Evolutionary conservation across 2,888 invertebrate genomes (phyloP), one percentile per base, ranked within the genome.

Genomic region (Eremobia ochroleuca): DNA sequence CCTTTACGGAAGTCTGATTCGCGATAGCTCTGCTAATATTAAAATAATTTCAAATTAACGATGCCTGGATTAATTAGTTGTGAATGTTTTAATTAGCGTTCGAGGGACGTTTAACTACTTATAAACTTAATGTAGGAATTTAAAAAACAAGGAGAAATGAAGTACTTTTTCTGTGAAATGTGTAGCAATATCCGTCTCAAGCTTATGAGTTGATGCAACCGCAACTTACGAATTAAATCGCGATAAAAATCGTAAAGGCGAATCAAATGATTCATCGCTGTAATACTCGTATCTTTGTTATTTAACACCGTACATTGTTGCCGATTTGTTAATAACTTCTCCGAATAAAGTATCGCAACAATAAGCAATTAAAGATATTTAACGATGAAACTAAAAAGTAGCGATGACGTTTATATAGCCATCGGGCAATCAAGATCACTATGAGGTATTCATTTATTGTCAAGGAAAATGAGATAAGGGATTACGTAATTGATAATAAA

Each of bases 291-390:
- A 66, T 62, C 65, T 62, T 49, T 59, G 70, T 82, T 79, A 79
- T 76, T 79, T 66, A 78, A 82, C 68, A 74, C 74, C 21, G 66
- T 62, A 80, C 68, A 75, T 69, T 73, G 68, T 69, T 79, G 59
- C 49, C 65, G 67, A 75, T 81, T 77, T 77, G 79, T 77, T 73
- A 69, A 79, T 71, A 73, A 49, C 52, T 68, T 85, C 70, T 25
- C 58, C 75, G 72, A 76, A 79, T 65, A 73, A 78, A 75, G 68
- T 76, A 77, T 79, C 58, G 79, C 76, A 73, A 83, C 64, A 79
- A 77, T 79, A 74, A 65, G 70, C 69, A 78, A 81, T 81, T 82
- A 83, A 79, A 82, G 15, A 70, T 49, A 9, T 76, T 79, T 81
- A 67, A 77, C 69, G 76, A 79, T 66, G 49, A 18, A 62, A 66